Percentiles rank a stretch among this genome's conserved stretches.
phyloP scores from a whole-genome alignment of 2,888 invertebrate species.

The Cotesia congregata region DNA sequence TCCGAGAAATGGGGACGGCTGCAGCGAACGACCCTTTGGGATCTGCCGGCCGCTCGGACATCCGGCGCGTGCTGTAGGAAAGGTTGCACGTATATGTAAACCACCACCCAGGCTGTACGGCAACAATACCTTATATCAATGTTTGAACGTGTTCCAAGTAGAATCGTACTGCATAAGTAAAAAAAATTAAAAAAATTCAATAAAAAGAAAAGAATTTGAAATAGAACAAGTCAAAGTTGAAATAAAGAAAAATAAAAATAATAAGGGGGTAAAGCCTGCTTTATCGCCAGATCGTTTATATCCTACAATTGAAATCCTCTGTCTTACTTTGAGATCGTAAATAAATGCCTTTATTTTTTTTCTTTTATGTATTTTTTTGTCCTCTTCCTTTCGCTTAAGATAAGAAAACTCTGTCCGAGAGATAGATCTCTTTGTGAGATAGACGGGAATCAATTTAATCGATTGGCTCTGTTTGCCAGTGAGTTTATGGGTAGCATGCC shows the following conservation, averaged over 20 bases:
- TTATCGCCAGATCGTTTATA: slow-evolving; percentile 41
- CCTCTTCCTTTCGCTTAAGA: not conserved
- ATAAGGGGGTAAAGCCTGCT: slow-evolving; percentile 36
- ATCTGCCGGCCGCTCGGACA: slow-evolving; percentile 27
- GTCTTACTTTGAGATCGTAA: slow-evolving; percentile 38
- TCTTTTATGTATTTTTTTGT: not conserved
- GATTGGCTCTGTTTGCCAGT: not conserved
- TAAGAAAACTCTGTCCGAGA: not conserved
- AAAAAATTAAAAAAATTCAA: not conserved
- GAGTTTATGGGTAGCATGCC: not conserved
- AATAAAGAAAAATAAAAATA: slow-evolving; percentile 36
- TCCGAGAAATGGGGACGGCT: slow-evolving; percentile 36
- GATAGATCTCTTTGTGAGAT: not conserved
- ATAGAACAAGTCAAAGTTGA: too few species aligned
- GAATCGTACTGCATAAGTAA: slow-evolving; percentile 53
- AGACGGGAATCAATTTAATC: slow-evolving; percentile 11
- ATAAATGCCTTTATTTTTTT: slow-evolving; percentile 36
- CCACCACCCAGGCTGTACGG: slow-evolving; percentile 40
- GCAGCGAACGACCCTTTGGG: slow-evolving; percentile 28
- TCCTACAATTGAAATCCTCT: slow-evolving; percentile 42
- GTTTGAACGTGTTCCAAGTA: slow-evolving; percentile 63
- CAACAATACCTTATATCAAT: slow-evolving; percentile 56
- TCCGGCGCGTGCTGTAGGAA: slow-evolving; percentile 30
- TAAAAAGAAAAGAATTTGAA: too few species aligned
- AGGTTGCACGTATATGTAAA: slow-evolving; percentile 41